Evolutionary conservation across 1,140 invertebrate species (phyloP), one percentile per base, ranked within the genome.

Genomic region (Brachionus calyciflorus): DNA sequence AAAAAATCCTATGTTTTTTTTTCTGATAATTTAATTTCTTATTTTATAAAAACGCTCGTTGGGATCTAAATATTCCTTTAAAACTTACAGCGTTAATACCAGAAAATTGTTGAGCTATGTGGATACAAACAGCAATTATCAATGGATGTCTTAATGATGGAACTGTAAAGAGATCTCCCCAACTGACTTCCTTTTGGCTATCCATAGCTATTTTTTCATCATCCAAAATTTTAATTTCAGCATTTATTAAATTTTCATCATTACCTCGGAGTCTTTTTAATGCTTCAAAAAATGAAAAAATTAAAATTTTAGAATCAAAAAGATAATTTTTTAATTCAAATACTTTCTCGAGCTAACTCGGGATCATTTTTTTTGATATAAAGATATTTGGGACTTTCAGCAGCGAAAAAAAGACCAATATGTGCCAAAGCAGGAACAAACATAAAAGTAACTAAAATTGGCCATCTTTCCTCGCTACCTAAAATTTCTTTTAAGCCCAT

Each of bases 341-440:
- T 41, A 65, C 60, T 26, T 24, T 41, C 19, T 4, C 40, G 14
- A 24, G 60, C 37, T 44, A 24, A 5, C 17, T 65, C 60, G 10
- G 24, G 28, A 9, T 65, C 19, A 65, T 65, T 37, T 14, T 65
- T 65, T 21, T 21, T 65, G 10, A 65, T 44, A n/a, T 65, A 65
- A 19, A 65, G 44, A 41, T 65, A 65, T 82, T 92, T 88, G 51
- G 93, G 93, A 78, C 92, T 94, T 46, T 65, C 60, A 26, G 12
- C 37, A 44, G 60, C 60, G 30, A 93, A 92, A 65, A 65, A 46
- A 82, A 96, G 87, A 79, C 94, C 85, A 81, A 96, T 87, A 87
- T 97, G 94, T 81, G 95, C 87, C 81, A 94, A 88, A 78, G 93
- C 91, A 78, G 94, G 93, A 85, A 92, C 91, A 79, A 96, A 89